phyloP scores from a whole-genome alignment of 2,888 invertebrate species.

The Papilio protenor region DNA sequence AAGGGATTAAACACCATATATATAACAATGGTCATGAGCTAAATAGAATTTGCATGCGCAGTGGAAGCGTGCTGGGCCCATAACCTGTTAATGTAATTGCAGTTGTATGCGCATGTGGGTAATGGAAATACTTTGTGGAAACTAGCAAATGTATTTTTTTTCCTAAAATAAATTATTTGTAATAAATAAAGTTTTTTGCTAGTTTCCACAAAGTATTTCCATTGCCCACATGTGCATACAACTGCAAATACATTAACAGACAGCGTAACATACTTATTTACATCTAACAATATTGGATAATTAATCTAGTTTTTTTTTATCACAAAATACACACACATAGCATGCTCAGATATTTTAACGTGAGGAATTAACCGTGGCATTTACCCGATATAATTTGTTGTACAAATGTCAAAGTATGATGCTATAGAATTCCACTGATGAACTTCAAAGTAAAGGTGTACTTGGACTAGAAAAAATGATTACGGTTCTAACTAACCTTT shows the following conservation, averaged over 20 bases:
- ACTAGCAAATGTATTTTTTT: too few relatives aligned
- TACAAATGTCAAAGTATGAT: conserved; percentile 27
- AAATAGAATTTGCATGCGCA: conserved; percentile 80
- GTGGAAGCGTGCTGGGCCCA: conserved; percentile 94
- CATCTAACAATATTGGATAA: not conserved
- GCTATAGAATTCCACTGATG: conserved; percentile 14
- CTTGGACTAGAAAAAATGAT: conserved; percentile 9
- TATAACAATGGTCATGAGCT: too few relatives aligned
- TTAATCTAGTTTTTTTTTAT: not conserved
- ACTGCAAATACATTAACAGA: too few relatives aligned
- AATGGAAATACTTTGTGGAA: too few relatives aligned
- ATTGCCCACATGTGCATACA: too few relatives aligned
- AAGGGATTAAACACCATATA: too few relatives aligned
- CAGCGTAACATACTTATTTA: too few relatives aligned
- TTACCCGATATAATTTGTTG: conserved; percentile 9
- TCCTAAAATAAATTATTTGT: too few relatives aligned
- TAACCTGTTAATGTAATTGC: too few relatives aligned
- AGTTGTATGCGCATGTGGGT: too few relatives aligned
- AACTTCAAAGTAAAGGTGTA: conserved; percentile 21
- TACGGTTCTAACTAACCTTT: not conserved
- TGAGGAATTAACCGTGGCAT: not conserved
- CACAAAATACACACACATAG: not conserved
- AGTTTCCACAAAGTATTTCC: too few relatives aligned
- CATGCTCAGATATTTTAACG: not conserved
- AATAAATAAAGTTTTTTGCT: too few relatives aligned